Base-by-base conservation (phyloP, 2,888 invertebrate genomes). In the Dicycla oo region DNA sequence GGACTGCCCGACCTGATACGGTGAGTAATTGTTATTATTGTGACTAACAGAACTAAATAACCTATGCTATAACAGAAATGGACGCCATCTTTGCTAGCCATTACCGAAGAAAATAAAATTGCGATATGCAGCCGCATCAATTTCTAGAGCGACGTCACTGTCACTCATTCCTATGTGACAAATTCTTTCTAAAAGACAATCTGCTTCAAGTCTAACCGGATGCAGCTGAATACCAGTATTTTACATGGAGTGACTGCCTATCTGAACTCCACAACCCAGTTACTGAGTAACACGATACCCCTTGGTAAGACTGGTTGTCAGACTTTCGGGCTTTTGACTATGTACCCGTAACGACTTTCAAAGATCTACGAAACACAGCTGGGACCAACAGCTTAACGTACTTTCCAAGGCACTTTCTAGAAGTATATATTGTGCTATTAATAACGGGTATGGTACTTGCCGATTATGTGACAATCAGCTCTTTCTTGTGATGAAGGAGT, bases 1-100 rank as follows among this genome's bases (percentile, higher is more conserved):
- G 97, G 97, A 87, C 97, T 97, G 79, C 95, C 96, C 0, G 97
- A 96, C 80, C 96, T 95, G 79, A 23, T 0, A 64, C 18, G 0
- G 2, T 43, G 0, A 13, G 2, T 15, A 15, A 47, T 56, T 15
- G 2, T 13, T 7, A 8, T 13, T 30, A 38, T 49, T 49, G 11
- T 53, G 1, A 20, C 69, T 40, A 0, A 47, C 13, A 20, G 1
- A n/a, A 20, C 0, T n/a, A 30, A 61, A 45, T 1, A 10, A 23
- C 15, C 20, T 26, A 30, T n/a, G n/a, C 5, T 66, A 11, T 7
- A 2, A 40, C 0, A 7, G 3, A 40, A 20, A 15, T 0, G 43
- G 38, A n/a, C 0, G 8, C 23, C 13, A 34, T 13, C 1, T n/a
- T 40, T 4, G 30, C 7, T 30, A 43, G 4, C 23, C 18, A 20